Evolutionary conservation across 2,797 vertebrate species (phyloP), one percentile per base, ranked within the genome.

Genomic region (Rhinichthys osculus): DNA sequence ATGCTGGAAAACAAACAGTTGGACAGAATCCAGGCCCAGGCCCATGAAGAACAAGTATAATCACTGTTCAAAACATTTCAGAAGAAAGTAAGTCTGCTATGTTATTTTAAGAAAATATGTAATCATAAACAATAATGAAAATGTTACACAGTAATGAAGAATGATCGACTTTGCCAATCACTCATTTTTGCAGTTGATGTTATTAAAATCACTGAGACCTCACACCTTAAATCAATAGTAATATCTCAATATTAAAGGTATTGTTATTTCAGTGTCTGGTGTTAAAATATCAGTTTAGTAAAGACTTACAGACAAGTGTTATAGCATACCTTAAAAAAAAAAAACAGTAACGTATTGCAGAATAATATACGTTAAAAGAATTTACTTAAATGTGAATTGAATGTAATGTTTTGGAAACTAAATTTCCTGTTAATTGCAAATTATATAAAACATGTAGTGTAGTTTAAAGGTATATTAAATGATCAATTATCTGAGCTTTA

Each of bases 1-100:
- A 88, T 82, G 87, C 66, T 82, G 85, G 85, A 89, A 89, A 90
- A 90, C 89, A 92, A 92, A 93, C 91, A 91, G 71, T 74, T 67
- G 85, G 54, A 54, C 83, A 81, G 66, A 50, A 84, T 72, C 38
- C 59, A 76, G 74, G 76, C 67, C 52, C 42, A 59, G 78, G 59
- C 66, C 35, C 67, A 59, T 33, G 5, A 70, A 71, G 59, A 40
- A 62, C 57, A 89, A 52, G 47, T 76, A 35, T 84, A 86, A 82
- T 66, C 44, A 67, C 54, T 59, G 52, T 52, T 81, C 71, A 30
- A 54, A 81, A 44, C 78, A 52, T 47, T 66, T 47, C 10, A 69
- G 13, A 30, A 21, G 54, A 42, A 64, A 86, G 27, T 64, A 47
- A 86, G 40, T 64, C 17, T 57, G 33, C 38, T 42, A 27, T 59